These are phyloP conservation scores for Podilymbus podiceps DNA, from an alignment of 2,113 vertebrate species.

Conservation along the genomic window DNA sequence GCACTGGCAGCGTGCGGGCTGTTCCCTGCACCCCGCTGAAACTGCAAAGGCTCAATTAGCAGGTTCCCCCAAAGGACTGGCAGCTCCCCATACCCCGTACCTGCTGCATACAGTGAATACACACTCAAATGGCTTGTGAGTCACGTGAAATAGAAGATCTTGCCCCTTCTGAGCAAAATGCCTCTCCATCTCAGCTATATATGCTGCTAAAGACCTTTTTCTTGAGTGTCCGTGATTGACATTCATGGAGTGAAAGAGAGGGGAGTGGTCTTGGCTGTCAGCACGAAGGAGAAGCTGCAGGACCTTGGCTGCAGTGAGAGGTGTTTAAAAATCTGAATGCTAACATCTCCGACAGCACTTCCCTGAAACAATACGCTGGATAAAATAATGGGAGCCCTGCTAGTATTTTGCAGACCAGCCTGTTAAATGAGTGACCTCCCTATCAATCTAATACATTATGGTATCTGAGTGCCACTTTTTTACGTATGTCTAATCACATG, in stretches of 20 bases:
- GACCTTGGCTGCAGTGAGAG: not conserved
- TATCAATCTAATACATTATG: not conserved
- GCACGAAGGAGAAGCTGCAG: not conserved
- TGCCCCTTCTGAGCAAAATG: not conserved
- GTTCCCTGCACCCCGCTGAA: not conserved
- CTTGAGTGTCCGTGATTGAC: not conserved
- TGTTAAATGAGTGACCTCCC: not conserved
- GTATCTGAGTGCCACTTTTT: not conserved
- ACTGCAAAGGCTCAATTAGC: not conserved
- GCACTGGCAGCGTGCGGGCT: not conserved
- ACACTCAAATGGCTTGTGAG: not conserved
- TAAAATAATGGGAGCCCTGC: not conserved
- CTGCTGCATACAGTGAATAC: not conserved
- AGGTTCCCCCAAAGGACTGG: not conserved
- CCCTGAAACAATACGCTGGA: not conserved
- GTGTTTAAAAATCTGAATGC: not conserved
- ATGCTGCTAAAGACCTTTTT: not conserved
- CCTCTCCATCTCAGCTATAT: not conserved
- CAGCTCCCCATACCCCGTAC: not conserved
- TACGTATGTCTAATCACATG: not conserved
- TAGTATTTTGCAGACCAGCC: not conserved
- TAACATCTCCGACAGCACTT: not conserved
- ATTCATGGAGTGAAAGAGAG: not conserved
- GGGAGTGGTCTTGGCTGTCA: not conserved
- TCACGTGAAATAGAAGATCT: not conserved